phyloP scores from a whole-genome alignment of 2,113 vertebrate genomes.

The Pterocles orientalis region DNA sequence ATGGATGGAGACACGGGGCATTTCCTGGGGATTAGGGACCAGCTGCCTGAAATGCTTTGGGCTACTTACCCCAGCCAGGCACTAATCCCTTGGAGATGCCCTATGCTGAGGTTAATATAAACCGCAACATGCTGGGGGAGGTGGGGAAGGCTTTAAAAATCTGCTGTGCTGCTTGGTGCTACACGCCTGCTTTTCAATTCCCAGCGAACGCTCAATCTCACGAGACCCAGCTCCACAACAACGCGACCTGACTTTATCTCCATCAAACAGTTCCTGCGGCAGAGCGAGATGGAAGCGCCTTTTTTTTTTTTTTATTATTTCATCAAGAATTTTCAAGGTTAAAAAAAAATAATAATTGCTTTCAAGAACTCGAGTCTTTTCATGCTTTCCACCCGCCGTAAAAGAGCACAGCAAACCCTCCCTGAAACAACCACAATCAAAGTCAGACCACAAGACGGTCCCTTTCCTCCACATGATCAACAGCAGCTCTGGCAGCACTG shows the following conservation, averaged over 20 bases:
- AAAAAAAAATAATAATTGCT: neutral
- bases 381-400: neutral
- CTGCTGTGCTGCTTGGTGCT: neutral
- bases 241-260: conserved; percentile 60
- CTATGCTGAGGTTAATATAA: neutral
- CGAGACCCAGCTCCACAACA: conserved; percentile 47
- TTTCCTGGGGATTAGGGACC: conserved; percentile 66
- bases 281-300: neutral
- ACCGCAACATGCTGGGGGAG: neutral
- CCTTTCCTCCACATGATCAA: neutral
- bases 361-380: neutral
- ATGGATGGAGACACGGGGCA: conserved; percentile 43
- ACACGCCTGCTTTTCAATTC: neutral
- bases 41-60: conserved; percentile 30
- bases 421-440: neutral
- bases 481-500: neutral
- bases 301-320: neutral
- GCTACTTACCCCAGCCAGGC: conserved; percentile 46
- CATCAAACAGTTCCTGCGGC: conserved; percentile 20
- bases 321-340: neutral
- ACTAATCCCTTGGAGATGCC: conserved; percentile 60
- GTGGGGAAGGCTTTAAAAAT: neutral
- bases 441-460: neutral
- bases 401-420: neutral
- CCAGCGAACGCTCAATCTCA: neutral